Evolutionary conservation across 2,888 invertebrate genomes (phyloP).

Genomic region (Thymelicus acteon): DNA sequence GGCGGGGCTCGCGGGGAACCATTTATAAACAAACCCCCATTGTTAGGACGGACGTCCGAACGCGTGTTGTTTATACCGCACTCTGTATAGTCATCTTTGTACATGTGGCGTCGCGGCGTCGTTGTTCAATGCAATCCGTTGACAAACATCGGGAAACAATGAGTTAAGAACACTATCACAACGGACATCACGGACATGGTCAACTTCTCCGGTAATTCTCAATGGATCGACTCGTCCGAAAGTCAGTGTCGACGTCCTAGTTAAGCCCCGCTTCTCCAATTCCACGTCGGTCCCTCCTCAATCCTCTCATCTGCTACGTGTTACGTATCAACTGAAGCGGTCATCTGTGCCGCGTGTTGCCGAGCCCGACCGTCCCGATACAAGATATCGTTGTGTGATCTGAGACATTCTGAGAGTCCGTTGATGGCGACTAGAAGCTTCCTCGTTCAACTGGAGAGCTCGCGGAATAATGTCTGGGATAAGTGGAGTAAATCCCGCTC

Average conservation of each 20-base stretch:
- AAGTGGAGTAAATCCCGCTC: constrained; percentile 32
- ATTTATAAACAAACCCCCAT: constrained; percentile 31
- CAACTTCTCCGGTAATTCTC: too few relatives aligned
- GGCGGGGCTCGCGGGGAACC: background rate
- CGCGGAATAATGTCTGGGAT: constrained; percentile 11
- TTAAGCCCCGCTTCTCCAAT: too few relatives aligned
- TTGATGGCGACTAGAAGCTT: constrained; percentile 23
- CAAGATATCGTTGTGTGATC: constrained; percentile 19
- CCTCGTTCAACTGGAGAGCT: constrained; percentile 14
- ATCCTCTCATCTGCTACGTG: background rate
- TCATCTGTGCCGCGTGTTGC: background rate
- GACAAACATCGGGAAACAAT: too few relatives aligned
- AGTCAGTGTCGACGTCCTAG: too few relatives aligned
- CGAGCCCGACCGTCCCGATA: background rate
- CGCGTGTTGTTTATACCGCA: constrained; percentile 11
- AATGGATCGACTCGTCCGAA: too few relatives aligned
- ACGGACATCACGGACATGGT: too few relatives aligned
- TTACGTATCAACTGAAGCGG: constrained; percentile 18
- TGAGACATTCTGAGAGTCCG: constrained; percentile 2
- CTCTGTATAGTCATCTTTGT: background rate
- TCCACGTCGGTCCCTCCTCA: background rate
- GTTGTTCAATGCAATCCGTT: too few relatives aligned
- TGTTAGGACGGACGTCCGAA: constrained; percentile 11
- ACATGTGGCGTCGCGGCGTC: background rate
- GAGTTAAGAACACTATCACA: too few relatives aligned